Evolutionary conservation across 2,888 invertebrate genomes (phyloP).

Genomic region (Nomada hirtipes): DNA sequence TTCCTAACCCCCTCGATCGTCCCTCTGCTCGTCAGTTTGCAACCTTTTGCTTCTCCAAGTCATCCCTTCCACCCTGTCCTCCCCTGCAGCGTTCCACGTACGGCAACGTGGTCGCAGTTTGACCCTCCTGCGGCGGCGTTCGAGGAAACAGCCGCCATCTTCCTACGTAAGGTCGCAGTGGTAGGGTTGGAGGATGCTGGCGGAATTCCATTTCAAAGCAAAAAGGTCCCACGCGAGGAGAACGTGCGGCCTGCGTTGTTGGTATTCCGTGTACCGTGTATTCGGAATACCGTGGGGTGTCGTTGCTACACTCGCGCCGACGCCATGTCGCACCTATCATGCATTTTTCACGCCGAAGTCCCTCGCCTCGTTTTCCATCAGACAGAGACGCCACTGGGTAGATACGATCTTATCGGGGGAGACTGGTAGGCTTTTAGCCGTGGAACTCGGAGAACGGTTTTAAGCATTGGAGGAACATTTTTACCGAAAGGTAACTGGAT

Average conservation of each 20-base stretch:
- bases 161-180: slow-evolving; percentile 27
- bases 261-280: slow-evolving; percentile 34
- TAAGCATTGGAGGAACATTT: too few relatives aligned
- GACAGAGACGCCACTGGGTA: neutral
- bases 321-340: slow-evolving; percentile 23
- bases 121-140: slow-evolving; percentile 32
- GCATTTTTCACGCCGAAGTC: slow-evolving; percentile 50
- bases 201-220: slow-evolving; percentile 65
- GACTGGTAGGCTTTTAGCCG: neutral
- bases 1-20: slow-evolving; percentile 43
- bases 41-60: neutral
- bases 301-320: slow-evolving; percentile 51
- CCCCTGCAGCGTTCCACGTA: neutral
- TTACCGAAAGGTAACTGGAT: neutral
- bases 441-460: too few relatives aligned
- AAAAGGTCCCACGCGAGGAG: slow-evolving; percentile 53
- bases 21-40: neutral
- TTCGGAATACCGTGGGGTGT: slow-evolving; percentile 60
- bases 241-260: slow-evolving; percentile 1
- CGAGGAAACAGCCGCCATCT: slow-evolving; percentile 62
- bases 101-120: slow-evolving; percentile 12
- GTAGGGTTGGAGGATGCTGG: slow-evolving; percentile 35
- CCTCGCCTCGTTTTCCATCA: slow-evolving; percentile 14
- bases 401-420: slow-evolving; percentile 25
- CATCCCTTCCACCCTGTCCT: too few relatives aligned